Evolutionary conservation across 2,888 invertebrate species (phyloP).

Genomic region (Thecophora atra): DNA sequence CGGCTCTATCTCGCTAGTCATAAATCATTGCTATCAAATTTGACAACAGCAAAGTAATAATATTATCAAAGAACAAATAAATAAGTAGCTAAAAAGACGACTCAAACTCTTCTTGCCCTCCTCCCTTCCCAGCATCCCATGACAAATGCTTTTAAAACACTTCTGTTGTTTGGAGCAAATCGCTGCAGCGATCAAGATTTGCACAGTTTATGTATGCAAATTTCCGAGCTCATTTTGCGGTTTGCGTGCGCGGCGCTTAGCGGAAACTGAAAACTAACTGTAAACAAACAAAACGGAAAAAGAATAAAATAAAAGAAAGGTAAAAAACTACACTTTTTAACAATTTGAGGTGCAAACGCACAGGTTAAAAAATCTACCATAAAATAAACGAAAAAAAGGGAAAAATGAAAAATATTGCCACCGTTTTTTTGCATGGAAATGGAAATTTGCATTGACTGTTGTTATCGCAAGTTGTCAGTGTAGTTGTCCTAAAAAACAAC

Average conservation of each 20-base stretch:
- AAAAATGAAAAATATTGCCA: constrained; percentile 2
- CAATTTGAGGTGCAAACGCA: background rate
- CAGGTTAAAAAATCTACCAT: background rate
- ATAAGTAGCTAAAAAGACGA: background rate
- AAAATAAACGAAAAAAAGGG: background rate
- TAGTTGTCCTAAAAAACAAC: background rate
- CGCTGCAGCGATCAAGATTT: background rate
- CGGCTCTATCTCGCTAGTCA: background rate
- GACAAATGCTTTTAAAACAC: background rate
- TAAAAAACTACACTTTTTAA: no score
- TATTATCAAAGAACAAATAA: no score
- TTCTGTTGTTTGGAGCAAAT: background rate
- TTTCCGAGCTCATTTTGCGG: constrained; percentile 19
- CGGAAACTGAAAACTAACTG: no score
- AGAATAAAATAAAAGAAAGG: no score
- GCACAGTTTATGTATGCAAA: constrained; percentile 13
- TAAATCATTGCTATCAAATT: background rate
- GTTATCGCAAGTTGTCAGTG: background rate
- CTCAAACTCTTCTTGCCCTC: background rate
- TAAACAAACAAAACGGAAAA: no score
- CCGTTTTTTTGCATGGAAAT: background rate
- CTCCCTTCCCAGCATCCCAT: background rate
- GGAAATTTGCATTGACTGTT: constrained; percentile 16
- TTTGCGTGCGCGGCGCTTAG: background rate
- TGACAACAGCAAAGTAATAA: background rate